Base-by-base conservation (phyloP, 1,140 invertebrate genomes). In the Nymphalis io region DNA sequence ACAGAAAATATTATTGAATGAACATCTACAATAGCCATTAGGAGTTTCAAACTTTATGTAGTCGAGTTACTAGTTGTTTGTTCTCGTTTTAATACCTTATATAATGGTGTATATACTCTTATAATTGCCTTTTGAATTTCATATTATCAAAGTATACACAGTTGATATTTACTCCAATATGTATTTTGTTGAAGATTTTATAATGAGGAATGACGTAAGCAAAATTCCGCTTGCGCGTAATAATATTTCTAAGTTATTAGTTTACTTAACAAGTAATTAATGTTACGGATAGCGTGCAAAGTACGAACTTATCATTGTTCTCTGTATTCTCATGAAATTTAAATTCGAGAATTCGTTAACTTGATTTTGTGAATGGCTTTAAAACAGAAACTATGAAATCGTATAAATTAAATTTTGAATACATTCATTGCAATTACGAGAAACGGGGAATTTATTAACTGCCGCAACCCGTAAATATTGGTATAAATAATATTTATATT, bases 321-420 rank as follows among this genome's bases (percentile, higher is more conserved):
- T n/a, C 13, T n/a, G 44, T 46, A 46, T 57, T 39, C 62, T 65
- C 62, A 42, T 57, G 62, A 51, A 65, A 65, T 65, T 65, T 65
- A 65, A 65, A 58, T 65, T 58, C 55, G 23, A 5, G 60, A 62
- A 46, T 62, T 51, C 48, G 60, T 62, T 51, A 62, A 62, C 60
- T 62, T 27, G 40, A 62, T 62, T 62, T 33, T 18, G 15, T 38
- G 60, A 62, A 62, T 62, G 60, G 60, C 27, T 62, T 62, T 33
- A 48, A 51, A 42, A 33, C 44, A 20, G 44, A 62, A 62, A 62
- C 60, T 62, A 16, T 44, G 20, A 44, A 60, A 38, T 60, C 58
- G 60, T 51, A 62, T 51, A 48, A 51, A 62, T 62, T 62, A 62
- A 18, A 62, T 62, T 51, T 51, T 6, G 3, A 51, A 51, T 51